These are phyloP conservation scores for Bothrops jararaca DNA, from an alignment of 2,113 vertebrate genomes.

Conservation along the genomic window DNA sequence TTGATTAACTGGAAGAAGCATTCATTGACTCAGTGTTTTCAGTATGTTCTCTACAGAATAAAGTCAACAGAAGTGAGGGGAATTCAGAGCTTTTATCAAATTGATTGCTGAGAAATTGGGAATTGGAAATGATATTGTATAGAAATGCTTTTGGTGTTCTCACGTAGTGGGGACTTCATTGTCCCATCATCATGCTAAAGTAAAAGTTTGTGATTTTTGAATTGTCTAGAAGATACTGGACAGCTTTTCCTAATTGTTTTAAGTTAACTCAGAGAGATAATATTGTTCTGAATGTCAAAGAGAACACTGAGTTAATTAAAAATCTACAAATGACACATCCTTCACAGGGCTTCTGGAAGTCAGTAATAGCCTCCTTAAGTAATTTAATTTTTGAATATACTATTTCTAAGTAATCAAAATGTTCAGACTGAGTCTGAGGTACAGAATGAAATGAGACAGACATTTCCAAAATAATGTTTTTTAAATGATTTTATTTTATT, in stretches of 20 bases:
- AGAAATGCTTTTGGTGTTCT: neutral
- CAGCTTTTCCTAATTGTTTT: neutral
- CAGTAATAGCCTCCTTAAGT: neutral
- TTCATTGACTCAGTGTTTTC: neutral
- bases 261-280: neutral
- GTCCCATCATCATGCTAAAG: neutral
- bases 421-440: neutral
- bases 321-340: neutral
- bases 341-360: neutral
- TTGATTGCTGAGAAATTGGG: neutral
- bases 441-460: neutral
- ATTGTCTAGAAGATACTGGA: neutral
- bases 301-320: neutral
- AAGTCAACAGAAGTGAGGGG: neutral
- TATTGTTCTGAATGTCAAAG: neutral
- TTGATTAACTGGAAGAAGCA: neutral
- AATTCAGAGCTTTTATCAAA: neutral
- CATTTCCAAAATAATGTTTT: neutral
- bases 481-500: neutral
- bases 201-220: neutral
- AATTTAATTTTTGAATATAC: neutral
- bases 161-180: neutral
- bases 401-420: neutral
- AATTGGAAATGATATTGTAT: neutral
- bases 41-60: neutral